Evolutionary conservation across 2,113 vertebrate species (phyloP), one percentile per base, ranked within the genome.

Genomic region (Theristicus caerulescens): DNA sequence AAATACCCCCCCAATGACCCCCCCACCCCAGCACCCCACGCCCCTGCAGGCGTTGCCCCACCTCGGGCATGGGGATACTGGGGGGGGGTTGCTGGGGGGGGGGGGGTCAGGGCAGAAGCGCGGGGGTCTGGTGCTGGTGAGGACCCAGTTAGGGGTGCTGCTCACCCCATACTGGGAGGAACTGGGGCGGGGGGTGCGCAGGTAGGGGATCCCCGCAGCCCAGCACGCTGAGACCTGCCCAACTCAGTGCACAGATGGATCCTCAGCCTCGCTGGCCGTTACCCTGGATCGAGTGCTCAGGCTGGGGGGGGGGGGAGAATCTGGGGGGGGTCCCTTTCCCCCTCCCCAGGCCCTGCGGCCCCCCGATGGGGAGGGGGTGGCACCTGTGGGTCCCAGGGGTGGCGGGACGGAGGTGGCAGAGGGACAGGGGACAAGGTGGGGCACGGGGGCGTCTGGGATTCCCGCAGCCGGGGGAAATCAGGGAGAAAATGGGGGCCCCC

Each of bases 211-310:
- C 38, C 52, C 57, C 1, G 1, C 67, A 8, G 17, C 15, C 16
- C n/a, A n/a, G 12, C 7, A 3, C 2, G 11, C 42, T 81, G 64
- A 82, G 70, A 32, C 32, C 74, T 55, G 49, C 93, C 59, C 58
- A 59, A 0, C 74, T 65, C 3, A 0, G 49, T 38, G 38, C 32
- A 3, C 70, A 54, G 55, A 31, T 94, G 83, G 20, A 10, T 42
- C 49, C 44, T 84, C 4, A 5, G 64, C 78, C 58, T 57, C 1
- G 1, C 29, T 46, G 84, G 15, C 1, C 3, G 10, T 44, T 38
- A 17, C 69, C 77, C 27, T 40, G 52, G 31, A 27, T 3, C 32
- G 38, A n/a, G 24, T 8, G 38, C 5, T 80, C 36, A 25, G 10
- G 29, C 22, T n/a, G 27, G 4, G 29, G 20, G 40, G 31, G 10